Evolutionary conservation across 1,140 invertebrate genomes (phyloP).

Genomic region (Ganaspis sp.): DNA sequence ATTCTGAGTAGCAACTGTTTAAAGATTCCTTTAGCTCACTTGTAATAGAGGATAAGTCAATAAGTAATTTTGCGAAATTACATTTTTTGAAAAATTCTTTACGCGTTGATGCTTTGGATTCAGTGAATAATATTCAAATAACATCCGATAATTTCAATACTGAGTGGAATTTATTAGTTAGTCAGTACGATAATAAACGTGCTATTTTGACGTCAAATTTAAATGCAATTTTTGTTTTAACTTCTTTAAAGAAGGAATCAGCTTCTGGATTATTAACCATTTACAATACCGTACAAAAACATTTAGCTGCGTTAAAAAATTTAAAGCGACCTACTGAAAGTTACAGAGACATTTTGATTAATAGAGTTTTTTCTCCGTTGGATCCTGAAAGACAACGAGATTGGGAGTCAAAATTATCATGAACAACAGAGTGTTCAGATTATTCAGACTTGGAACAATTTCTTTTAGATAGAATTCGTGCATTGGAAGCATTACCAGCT

Average conservation of each 20-base stretch:
- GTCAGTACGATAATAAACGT: background rate
- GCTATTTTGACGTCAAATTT: background rate
- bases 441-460: background rate
- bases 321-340: background rate
- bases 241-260: background rate
- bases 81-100: background rate
- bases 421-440: background rate
- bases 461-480: background rate
- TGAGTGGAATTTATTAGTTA: background rate
- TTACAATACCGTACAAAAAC: background rate
- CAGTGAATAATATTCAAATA: background rate
- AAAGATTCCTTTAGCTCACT: background rate
- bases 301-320: background rate
- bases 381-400: background rate
- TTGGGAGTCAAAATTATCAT: conserved; percentile 6
- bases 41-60: background rate
- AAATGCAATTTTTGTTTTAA: background rate
- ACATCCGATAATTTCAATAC: background rate
- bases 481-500: background rate
- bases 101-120: background rate
- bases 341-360: background rate
- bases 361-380: background rate
- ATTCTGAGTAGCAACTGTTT: background rate
- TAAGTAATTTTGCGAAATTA: background rate
- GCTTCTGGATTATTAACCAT: background rate